A percentile compares a stretch with the other conserved stretches of the same genome.
These are phyloP conservation scores for Phalacrocorax carbo DNA, from an alignment of 2,113 vertebrate genomes.

Conservation along the genomic window DNA sequence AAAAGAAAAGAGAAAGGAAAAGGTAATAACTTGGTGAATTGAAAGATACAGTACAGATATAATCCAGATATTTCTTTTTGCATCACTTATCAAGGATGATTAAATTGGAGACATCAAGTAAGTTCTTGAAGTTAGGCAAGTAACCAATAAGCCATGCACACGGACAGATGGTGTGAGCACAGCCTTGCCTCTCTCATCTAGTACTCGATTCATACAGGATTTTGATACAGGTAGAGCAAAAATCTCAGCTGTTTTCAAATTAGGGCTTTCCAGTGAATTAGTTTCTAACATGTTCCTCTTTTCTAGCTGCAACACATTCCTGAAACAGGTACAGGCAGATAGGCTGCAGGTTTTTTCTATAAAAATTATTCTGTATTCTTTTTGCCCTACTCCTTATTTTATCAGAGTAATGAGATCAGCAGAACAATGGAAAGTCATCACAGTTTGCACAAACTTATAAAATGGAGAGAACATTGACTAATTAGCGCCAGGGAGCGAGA, in stretches of 20 bases:
- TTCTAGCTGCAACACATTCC: neutral
- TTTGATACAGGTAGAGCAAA: neutral
- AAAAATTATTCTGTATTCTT: neutral
- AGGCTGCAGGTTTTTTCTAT: neutral
- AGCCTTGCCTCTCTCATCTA: neutral
- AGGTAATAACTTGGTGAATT: neutral
- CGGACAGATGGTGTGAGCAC: neutral
- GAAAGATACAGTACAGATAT: neutral
- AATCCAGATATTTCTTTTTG: neutral
- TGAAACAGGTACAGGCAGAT: neutral
- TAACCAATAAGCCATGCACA: neutral
- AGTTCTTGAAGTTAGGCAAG: neutral
- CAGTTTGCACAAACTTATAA: neutral
- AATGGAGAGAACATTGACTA: neutral
- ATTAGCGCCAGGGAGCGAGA: neutral
- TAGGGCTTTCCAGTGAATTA: neutral
- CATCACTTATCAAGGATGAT: neutral
- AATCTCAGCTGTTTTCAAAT: neutral
- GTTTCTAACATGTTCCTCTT: neutral
- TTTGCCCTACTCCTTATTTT: neutral
- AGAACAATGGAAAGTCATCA: neutral
- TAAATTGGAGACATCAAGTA: neutral
- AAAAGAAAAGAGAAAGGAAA: no score
- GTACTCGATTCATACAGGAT: neutral
- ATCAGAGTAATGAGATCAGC: neutral